Percentiles rank a stretch among this genome's conserved stretches.
Evolutionary conservation across 2,888 invertebrate genomes (phyloP).

Genomic region (Heteromyza rotundicornis): DNA sequence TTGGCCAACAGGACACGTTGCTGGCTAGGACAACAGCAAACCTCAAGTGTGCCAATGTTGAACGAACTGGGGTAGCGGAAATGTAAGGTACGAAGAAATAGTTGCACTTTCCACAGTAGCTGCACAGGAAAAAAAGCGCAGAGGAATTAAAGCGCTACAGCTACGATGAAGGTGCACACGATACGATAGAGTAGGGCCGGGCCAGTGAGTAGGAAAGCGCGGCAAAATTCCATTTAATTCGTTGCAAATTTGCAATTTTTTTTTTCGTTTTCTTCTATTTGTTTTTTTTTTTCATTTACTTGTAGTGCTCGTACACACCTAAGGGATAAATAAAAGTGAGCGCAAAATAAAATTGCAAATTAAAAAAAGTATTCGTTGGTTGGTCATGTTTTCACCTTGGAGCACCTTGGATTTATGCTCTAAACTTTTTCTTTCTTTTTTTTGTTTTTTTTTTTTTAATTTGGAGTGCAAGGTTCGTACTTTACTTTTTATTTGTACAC

Average conservation of each 20-base stretch:
- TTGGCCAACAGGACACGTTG: background rate
- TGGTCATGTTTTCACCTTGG: background rate
- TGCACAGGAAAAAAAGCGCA: too few species aligned
- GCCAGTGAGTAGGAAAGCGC: background rate
- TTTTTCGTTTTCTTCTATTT: background rate
- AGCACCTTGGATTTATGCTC: background rate
- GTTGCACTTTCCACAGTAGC: too few species aligned
- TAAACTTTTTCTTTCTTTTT: too few species aligned
- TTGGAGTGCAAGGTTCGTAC: too few species aligned
- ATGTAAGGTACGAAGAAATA: too few species aligned
- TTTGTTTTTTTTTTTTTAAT: too few species aligned
- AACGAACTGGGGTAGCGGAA: too few species aligned
- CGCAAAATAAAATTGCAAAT: background rate
- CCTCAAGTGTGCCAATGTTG: background rate
- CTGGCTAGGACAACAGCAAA: background rate
- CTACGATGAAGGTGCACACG: too few species aligned
- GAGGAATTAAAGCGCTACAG: too few species aligned
- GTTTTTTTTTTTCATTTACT: background rate
- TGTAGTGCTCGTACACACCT: background rate
- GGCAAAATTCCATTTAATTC: slow-evolving; percentile 8
- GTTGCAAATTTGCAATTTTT: background rate
- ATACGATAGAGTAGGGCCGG: too few species aligned
- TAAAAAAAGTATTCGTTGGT: background rate
- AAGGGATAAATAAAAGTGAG: slow-evolving; percentile 1
- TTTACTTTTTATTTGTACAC: background rate